phyloP scores from a whole-genome alignment of 1,140 invertebrate genomes.

The Lepeophtheirus salmonis region DNA sequence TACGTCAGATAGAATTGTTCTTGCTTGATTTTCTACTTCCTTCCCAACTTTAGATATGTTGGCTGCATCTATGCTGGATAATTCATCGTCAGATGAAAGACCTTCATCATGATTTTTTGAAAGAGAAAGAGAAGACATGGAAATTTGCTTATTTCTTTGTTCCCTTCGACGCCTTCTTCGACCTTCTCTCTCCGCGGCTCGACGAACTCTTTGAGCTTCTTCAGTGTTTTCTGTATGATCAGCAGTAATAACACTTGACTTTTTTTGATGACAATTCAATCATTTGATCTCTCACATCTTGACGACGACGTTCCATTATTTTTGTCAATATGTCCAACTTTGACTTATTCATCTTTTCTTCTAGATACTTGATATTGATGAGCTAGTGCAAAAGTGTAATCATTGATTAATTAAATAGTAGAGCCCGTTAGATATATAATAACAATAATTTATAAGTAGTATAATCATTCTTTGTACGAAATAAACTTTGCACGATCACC shows the following conservation, averaged over 20 bases:
- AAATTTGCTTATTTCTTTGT: not conserved
- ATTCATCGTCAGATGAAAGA: conserved; percentile 18
- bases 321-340: conserved; percentile 49
- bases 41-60: not conserved
- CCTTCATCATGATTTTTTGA: conserved; percentile 5
- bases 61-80: conserved; percentile 1
- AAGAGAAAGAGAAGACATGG: too few relatives aligned
- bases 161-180: conserved; percentile 7
- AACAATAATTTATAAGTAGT: conserved; percentile 7
- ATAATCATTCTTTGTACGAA: not conserved
- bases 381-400: conserved; percentile 1
- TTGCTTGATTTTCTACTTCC: conserved; percentile 14
- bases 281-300: conserved; percentile 78
- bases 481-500: not conserved
- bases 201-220: not conserved
- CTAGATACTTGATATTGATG: conserved; percentile 40
- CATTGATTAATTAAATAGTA: too few relatives aligned
- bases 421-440: conserved; percentile 10
- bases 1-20: conserved; percentile 3
- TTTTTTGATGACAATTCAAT: conserved; percentile 47
- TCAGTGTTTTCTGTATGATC: not conserved
- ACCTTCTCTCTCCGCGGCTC: conserved; percentile 18
- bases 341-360: conserved; percentile 52
- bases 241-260: conserved; percentile 3
- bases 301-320: conserved; percentile 54